Evolutionary conservation across 2,797 vertebrate genomes (phyloP).

Genomic region (Poeciliopsis presidionis): DNA sequence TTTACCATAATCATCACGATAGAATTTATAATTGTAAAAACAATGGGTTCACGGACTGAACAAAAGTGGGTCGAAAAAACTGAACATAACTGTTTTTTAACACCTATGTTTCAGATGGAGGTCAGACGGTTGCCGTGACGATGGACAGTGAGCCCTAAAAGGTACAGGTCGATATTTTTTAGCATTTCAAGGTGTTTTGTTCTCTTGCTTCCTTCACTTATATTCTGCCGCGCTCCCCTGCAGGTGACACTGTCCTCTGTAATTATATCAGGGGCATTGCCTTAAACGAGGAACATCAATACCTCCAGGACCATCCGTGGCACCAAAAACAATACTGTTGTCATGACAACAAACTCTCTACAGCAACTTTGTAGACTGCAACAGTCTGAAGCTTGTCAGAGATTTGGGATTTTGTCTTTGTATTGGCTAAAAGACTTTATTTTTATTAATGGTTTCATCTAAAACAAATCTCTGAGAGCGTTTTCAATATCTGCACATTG

Average conservation of each 20-base stretch:
- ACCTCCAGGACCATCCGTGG: constrained; percentile 25
- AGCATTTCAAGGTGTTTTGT: background rate
- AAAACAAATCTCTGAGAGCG: constrained; percentile 47
- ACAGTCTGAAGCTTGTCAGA: constrained; percentile 33
- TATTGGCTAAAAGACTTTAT: constrained; percentile 55
- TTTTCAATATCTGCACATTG: constrained; percentile 13
- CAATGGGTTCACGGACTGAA: no score
- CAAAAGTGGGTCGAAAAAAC: background rate
- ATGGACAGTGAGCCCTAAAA: constrained; percentile 86
- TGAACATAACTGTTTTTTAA: background rate
- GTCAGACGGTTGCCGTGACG: constrained; percentile 84
- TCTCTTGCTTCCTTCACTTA: background rate
- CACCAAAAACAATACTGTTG: constrained; percentile 25
- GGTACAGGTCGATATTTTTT: constrained; percentile 35
- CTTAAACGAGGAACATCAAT: constrained; percentile 71
- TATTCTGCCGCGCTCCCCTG: constrained; percentile 6
- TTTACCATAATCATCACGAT: background rate
- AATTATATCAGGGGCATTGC: constrained; percentile 49
- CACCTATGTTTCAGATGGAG: constrained; percentile 78
- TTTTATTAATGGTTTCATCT: constrained; percentile 10
- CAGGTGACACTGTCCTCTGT: constrained; percentile 24
- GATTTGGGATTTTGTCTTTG: constrained; percentile 49
- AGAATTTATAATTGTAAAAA: background rate
- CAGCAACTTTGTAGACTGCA: constrained; percentile 29
- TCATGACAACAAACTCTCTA: constrained; percentile 25